A percentile compares a stretch with the other conserved stretches of the same genome.
Evolutionary conservation across 2,888 invertebrate species (phyloP).

Genomic region (Anagyrus pseudococci): DNA sequence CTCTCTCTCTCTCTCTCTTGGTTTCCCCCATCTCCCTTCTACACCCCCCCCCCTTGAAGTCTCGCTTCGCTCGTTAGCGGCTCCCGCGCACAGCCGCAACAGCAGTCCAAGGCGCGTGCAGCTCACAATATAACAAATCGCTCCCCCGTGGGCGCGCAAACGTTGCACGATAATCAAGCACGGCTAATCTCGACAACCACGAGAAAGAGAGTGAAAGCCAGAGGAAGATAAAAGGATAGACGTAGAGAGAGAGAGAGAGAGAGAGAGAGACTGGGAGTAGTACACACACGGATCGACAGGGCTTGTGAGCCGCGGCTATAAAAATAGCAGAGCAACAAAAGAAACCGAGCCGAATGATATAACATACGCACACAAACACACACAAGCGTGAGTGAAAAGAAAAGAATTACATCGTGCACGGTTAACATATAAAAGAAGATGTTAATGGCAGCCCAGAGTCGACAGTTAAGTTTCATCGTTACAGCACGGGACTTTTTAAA

Average conservation of each 20-base stretch:
- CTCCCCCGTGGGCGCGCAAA: constrained; percentile 50
- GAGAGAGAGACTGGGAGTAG: background rate
- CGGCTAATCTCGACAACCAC: constrained; percentile 46
- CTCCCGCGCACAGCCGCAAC: constrained; percentile 6
- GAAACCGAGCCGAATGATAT: background rate
- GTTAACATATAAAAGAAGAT: no score
- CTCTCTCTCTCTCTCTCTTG: constrained; percentile 7
- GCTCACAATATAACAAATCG: constrained; percentile 54
- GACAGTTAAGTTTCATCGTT: no score
- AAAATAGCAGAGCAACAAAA: background rate
- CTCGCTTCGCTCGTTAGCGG: constrained; percentile 38
- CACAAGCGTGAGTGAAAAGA: no score
- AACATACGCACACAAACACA: background rate
- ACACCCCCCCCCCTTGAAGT: constrained; percentile 1
- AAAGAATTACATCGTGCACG: no score
- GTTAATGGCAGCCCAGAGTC: no score
- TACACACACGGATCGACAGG: background rate
- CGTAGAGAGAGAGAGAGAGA: constrained; percentile 4
- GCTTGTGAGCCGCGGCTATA: no score
- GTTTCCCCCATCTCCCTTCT: no score
- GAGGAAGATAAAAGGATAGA: background rate
- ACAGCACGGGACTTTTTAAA: no score
- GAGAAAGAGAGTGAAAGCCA: constrained; percentile 24
- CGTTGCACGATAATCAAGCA: constrained; percentile 51
- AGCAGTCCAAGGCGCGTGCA: constrained; percentile 24